These are phyloP conservation scores for Alca torda DNA, from an alignment of 2,797 vertebrate genomes.

Conservation along the genomic window DNA sequence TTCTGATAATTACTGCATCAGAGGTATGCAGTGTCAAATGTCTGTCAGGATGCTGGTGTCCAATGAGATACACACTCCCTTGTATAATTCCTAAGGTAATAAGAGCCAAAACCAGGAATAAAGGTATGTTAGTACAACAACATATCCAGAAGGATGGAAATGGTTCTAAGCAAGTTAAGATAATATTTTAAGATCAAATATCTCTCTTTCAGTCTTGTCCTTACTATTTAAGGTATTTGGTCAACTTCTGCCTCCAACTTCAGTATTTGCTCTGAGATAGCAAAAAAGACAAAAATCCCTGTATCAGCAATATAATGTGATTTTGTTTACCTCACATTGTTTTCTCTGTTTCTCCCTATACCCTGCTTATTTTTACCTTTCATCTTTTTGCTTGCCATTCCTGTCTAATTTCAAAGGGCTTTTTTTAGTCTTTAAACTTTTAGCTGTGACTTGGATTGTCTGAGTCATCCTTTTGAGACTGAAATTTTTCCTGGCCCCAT, in stretches of 20 bases:
- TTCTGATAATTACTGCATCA: not conserved
- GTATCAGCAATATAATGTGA: not conserved
- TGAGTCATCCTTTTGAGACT: not conserved
- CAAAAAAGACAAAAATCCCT: not conserved
- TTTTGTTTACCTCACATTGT: not conserved
- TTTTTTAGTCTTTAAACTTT: not conserved
- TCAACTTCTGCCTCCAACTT: not conserved
- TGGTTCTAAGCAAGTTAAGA: not conserved
- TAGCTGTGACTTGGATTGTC: not conserved
- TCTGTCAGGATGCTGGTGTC: not conserved
- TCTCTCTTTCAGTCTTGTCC: not conserved
- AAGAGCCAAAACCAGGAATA: not conserved
- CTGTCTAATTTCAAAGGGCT: not conserved
- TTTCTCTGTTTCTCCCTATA: not conserved
- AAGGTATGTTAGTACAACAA: not conserved
- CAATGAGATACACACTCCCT: not conserved
- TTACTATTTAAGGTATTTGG: not conserved
- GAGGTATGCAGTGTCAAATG: not conserved
- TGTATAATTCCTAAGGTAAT: not conserved
- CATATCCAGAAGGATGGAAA: not conserved
- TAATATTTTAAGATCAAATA: not conserved
- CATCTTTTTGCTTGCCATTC: not conserved
- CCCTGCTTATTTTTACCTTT: not conserved
- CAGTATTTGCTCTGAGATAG: not conserved
- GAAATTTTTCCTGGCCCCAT: not conserved